Evolutionary conservation across 92 coral and sea anemone species (phyloP), one percentile per base, ranked within the genome.

Genomic region (Bergia sp.): DNA sequence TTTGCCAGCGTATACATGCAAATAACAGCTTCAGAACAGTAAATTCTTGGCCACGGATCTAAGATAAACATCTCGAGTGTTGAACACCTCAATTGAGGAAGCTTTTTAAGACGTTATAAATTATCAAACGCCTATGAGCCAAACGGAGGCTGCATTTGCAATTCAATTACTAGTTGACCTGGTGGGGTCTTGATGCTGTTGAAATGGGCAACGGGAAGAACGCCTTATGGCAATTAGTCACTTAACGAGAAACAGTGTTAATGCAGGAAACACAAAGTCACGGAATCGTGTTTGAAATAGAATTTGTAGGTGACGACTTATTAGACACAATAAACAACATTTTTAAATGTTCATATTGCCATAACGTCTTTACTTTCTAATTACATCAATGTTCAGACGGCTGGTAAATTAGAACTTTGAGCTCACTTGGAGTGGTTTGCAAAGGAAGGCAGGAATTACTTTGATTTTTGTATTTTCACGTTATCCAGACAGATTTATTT

Each of bases 241-340:
- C 69, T 61, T 61, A 16, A 61, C 23, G 69, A 61, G 69, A 61
- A 61, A 21, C 69, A 13, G 3, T 61, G 18, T 20, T 69, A 84
- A 84, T 72, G 9, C 18, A n/a, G 29, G 87, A 66, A 69, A 44
- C 67, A 44, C 41, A 82, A 45, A 43, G 50, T 84, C 87, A 84
- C 87, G 87, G 79, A 84, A 84, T 36, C 64, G 43, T 49, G 37
- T 84, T 29, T 45, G 29, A 29, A 82, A 11, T 64, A 43, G 58
- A 67, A 71, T 71, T 47, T 72, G 38, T 9, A 20, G 21, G 38
- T 4, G n/a, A 69, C 20, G 57, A n/a, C 61, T 21, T 12, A 11
- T 43, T 1, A 9, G 7, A 20, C 13, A 37, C 42, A 57, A 29
- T 29, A n/a, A 81, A 20, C 81, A 57, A 15, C 66, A 57, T 57